Evolutionary conservation across 2,888 invertebrate species (phyloP).

Genomic region (Rapana venosa): DNA sequence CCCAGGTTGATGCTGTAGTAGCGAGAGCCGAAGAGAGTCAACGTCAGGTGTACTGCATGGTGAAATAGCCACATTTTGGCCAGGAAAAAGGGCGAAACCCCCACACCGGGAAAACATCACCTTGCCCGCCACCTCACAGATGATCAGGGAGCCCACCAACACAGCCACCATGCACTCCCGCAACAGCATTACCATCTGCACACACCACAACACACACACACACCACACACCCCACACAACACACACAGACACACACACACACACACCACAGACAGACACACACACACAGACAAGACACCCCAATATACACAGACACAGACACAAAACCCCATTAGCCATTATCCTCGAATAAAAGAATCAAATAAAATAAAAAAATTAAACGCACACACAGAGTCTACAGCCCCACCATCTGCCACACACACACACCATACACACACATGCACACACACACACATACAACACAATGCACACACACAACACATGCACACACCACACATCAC

Average conservation of each 20-base stretch:
- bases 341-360: too few relatives aligned
- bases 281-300: too few relatives aligned
- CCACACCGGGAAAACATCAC: slow-evolving; percentile 70
- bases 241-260: not conserved
- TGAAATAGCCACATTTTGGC: slow-evolving; percentile 73
- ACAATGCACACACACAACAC: too few relatives aligned
- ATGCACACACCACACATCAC: too few relatives aligned
- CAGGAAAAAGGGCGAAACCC: slow-evolving; percentile 70
- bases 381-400: too few relatives aligned
- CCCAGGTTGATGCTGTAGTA: slow-evolving; percentile 71
- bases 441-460: too few relatives aligned
- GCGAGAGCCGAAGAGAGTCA: slow-evolving; percentile 69
- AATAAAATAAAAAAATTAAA: too few relatives aligned
- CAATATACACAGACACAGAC: not conserved
- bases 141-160: slow-evolving; percentile 33
- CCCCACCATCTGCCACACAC: too few relatives aligned
- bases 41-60: slow-evolving; percentile 71
- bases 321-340: not conserved
- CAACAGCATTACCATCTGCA: slow-evolving; percentile 17
- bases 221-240: not conserved
- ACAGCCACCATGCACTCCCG: not conserved
- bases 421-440: too few relatives aligned
- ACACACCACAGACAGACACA: too few relatives aligned
- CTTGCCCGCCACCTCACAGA: slow-evolving; percentile 54
- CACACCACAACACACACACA: not conserved